Evolutionary conservation across 2,797 vertebrate genomes (phyloP).

Genomic region (Muscicapa striata): DNA sequence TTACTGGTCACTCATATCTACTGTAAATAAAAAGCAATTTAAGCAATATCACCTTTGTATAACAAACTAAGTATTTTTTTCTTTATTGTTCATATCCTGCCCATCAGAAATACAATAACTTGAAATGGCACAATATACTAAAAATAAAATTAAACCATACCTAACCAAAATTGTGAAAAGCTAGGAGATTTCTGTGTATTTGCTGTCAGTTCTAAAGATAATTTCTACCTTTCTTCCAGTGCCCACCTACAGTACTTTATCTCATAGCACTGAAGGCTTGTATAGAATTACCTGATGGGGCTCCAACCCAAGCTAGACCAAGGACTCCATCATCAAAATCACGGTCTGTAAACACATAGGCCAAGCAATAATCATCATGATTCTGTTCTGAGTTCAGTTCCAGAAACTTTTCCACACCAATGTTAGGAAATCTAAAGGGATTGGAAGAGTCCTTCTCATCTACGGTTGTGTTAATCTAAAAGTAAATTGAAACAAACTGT

Average conservation of each 20-base stretch:
- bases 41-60: not conserved
- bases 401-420: slow-evolving; percentile 97
- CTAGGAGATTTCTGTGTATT: not conserved
- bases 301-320: slow-evolving; percentile 97
- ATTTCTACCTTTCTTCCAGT: not conserved
- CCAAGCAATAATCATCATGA: slow-evolving; percentile 97
- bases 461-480: slow-evolving; percentile 92
- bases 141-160: not conserved
- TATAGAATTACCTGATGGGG: slow-evolving; percentile 88
- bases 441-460: slow-evolving; percentile 91
- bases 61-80: not conserved
- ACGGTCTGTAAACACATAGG: slow-evolving; percentile 97
- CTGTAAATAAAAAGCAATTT: not conserved
- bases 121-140: not conserved
- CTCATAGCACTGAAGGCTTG: not conserved
- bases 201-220: not conserved
- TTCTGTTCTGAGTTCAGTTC: slow-evolving; percentile 98
- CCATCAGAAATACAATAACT: not conserved
- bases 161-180: not conserved
- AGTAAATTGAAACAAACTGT: slow-evolving; percentile 30
- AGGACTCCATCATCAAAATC: slow-evolving; percentile 98
- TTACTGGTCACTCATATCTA: not conserved
- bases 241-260: not conserved
- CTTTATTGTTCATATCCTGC: not conserved
- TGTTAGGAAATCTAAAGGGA: slow-evolving; percentile 97